Conservation (phyloP, 2,888 invertebrate species). For the Punctoribates punctum region DNA sequence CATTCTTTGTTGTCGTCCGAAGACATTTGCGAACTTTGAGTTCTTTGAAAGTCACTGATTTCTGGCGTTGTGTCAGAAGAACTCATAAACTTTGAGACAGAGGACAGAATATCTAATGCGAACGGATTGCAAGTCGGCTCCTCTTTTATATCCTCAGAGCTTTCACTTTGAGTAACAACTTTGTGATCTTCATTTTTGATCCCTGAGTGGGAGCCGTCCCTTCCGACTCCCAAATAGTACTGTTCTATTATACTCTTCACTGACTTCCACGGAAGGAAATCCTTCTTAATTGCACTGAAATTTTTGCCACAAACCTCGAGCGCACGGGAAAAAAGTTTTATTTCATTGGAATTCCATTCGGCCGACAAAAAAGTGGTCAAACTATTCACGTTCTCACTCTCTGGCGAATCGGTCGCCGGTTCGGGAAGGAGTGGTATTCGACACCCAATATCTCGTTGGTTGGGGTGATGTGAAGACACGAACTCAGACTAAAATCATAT, state of each 20-base stretch:
- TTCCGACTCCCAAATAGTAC: constrained; percentile 46
- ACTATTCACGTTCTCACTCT: constrained; percentile 19
- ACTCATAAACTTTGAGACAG: constrained; percentile 22
- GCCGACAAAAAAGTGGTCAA: constrained; percentile 35
- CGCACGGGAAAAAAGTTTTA: constrained; percentile 48
- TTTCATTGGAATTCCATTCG: constrained; percentile 48
- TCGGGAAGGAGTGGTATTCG: background rate
- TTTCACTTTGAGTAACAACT: background rate
- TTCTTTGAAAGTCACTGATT: background rate
- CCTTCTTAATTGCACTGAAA: constrained; percentile 49
- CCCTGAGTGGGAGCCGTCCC: constrained; percentile 13
- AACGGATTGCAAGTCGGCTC: background rate
- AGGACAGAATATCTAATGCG: background rate
- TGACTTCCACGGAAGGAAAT: constrained; percentile 49
- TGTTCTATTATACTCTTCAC: constrained; percentile 49
- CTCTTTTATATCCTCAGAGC: background rate
- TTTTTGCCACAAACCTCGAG: constrained; percentile 49
- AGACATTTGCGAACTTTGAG: background rate
- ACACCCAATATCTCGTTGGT: constrained; percentile 47
- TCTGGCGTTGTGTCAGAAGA: background rate
- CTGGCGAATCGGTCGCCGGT: background rate
- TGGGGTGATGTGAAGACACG: constrained; percentile 48
- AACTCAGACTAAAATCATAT: constrained; percentile 46
- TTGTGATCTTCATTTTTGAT: background rate
- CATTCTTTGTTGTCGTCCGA: background rate